phyloP scores from a whole-genome alignment of 1,140 invertebrate species.

The Diorhabda elongata region DNA sequence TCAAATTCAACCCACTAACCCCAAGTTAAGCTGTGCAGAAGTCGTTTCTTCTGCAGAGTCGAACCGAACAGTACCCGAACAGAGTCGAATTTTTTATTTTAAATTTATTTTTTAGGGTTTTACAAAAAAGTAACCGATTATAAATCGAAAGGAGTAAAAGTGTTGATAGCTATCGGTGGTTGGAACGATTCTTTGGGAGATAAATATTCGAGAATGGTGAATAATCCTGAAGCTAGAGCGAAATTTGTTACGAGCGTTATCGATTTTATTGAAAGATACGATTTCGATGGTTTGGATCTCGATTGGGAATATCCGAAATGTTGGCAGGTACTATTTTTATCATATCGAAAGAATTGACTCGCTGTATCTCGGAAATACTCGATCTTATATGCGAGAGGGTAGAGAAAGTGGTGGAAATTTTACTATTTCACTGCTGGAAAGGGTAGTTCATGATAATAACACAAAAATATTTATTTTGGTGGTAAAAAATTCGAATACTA shows the following conservation, averaged over 20 bases:
- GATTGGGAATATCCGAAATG: constrained; percentile 72
- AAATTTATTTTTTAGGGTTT: constrained; percentile 49
- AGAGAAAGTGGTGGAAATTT: too few relatives aligned
- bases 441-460: too few relatives aligned
- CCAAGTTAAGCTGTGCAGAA: too few relatives aligned
- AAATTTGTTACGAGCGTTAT: constrained; percentile 58
- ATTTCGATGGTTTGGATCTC: constrained; percentile 66
- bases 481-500: too few relatives aligned
- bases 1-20: too few relatives aligned
- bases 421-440: too few relatives aligned
- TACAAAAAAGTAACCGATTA: constrained; percentile 59
- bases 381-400: too few relatives aligned
- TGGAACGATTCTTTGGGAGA: constrained; percentile 64
- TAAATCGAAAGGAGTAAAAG: constrained; percentile 59
- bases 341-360: too few relatives aligned
- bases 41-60: too few relatives aligned
- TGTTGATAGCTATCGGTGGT: constrained; percentile 67
- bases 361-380: too few relatives aligned
- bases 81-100: neutral
- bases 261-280: constrained; percentile 60
- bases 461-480: too few relatives aligned
- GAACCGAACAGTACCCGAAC: too few relatives aligned
- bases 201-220: constrained; percentile 61
- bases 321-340: constrained; percentile 53
- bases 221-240: constrained; percentile 52